phyloP scores from a whole-genome alignment of 2,888 invertebrate genomes.

The Cataglyphis livida region DNA sequence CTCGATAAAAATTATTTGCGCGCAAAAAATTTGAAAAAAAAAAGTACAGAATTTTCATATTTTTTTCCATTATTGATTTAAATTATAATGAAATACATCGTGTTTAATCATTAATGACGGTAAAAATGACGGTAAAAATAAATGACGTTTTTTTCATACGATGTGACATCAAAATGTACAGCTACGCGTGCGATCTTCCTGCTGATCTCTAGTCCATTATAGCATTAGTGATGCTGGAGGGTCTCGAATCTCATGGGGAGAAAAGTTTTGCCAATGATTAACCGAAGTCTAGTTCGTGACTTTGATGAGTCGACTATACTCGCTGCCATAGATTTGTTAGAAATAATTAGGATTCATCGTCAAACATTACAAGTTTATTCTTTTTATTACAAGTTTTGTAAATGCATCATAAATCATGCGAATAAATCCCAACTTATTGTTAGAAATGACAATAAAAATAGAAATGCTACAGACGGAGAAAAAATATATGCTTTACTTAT shows the following conservation, averaged over 20 bases:
- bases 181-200: constrained; percentile 12
- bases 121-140: constrained; percentile 5
- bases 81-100: neutral
- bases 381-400: neutral
- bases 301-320: constrained; percentile 70
- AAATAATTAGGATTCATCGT: constrained; percentile 64
- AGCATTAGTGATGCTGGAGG: constrained; percentile 77
- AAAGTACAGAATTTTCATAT: neutral
- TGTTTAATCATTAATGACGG: neutral
- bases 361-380: constrained; percentile 26
- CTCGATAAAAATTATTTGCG: constrained; percentile 7
- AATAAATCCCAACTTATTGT: neutral
- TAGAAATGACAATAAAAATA: neutral
- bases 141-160: neutral
- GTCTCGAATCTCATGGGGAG: constrained; percentile 76
- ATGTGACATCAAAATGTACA: constrained; percentile 20
- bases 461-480: neutral
- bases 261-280: constrained; percentile 83
- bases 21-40: neutral
- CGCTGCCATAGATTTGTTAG: constrained; percentile 63
- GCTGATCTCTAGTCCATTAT: constrained; percentile 76
- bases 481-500: neutral
- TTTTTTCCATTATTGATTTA: neutral
- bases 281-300: constrained; percentile 74
- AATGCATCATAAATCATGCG: neutral